Conservation (phyloP, 2,888 invertebrate genomes). For the Auanema freiburgensis region DNA sequence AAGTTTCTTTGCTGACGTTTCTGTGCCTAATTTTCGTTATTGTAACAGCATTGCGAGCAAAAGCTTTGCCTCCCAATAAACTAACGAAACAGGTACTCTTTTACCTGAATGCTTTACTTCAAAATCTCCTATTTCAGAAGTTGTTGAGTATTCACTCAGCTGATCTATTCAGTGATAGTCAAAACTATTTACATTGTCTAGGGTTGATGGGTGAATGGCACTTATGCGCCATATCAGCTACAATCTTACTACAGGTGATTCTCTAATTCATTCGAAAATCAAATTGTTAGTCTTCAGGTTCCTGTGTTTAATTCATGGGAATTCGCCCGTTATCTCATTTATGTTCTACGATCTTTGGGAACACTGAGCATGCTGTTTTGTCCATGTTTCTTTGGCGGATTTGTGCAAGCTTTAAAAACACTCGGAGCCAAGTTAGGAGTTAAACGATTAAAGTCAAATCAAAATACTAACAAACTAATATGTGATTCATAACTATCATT, state of each 20-base stretch:
- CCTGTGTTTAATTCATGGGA: conserved; percentile 6
- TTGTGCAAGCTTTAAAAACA: conserved; percentile 19
- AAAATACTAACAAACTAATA: neutral
- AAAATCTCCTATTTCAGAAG: conserved; percentile 6
- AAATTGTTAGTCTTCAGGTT: conserved; percentile 3
- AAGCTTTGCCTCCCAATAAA: neutral
- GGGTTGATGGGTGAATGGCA: conserved; percentile 9
- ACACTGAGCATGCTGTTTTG: conserved; percentile 12
- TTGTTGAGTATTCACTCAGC: conserved; percentile 5
- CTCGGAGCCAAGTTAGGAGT: conserved; percentile 6
- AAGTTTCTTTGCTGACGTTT: conserved; percentile 9
- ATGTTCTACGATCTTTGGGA: conserved; percentile 11
- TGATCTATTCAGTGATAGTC: conserved; percentile 11
- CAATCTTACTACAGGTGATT: conserved; percentile 9
- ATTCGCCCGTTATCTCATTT: conserved; percentile 2
- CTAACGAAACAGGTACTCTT: neutral
- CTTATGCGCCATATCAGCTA: conserved; percentile 5
- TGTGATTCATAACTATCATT: neutral
- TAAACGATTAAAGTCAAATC: no score
- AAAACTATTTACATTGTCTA: conserved; percentile 10
- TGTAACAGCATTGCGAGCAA: neutral
- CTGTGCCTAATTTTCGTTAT: neutral
- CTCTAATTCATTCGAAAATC: neutral
- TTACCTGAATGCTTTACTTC: neutral
- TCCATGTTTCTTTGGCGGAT: conserved; percentile 16